Evolutionary conservation across 1,140 invertebrate genomes (phyloP).

Genomic region (Elymnias hypermnestra): DNA sequence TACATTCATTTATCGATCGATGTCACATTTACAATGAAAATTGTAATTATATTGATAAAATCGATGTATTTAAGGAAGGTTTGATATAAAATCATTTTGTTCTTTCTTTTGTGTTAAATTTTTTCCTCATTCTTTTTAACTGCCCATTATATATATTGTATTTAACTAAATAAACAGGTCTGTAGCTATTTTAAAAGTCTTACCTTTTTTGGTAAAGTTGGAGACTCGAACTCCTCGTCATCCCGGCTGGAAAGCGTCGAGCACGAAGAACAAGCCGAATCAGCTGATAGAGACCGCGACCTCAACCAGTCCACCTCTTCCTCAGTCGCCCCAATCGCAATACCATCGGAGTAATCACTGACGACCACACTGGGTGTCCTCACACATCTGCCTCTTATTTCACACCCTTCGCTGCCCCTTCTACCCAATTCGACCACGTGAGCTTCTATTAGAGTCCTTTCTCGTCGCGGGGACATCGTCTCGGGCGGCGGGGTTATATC

Average conservation of each 20-base stretch:
- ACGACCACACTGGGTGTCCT: constrained; percentile 89
- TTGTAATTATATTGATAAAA: too few species aligned
- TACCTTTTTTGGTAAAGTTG: constrained; percentile 61
- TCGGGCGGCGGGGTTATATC: constrained; percentile 54
- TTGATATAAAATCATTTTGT: too few species aligned
- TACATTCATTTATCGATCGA: too few species aligned
- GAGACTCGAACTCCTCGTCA: constrained; percentile 74
- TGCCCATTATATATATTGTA: too few species aligned
- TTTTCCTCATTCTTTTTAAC: too few species aligned
- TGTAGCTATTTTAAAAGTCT: too few species aligned
- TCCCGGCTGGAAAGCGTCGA: constrained; percentile 84
- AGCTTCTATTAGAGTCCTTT: constrained; percentile 66
- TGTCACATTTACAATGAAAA: too few species aligned
- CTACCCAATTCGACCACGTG: constrained; percentile 61
- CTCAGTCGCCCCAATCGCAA: constrained; percentile 78
- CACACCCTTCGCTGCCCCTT: constrained; percentile 61
- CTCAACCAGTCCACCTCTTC: constrained; percentile 82
- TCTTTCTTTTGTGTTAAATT: too few species aligned
- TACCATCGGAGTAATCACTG: constrained; percentile 88
- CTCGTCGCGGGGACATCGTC: constrained; percentile 50
- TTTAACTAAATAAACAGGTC: too few species aligned
- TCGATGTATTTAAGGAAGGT: too few species aligned
- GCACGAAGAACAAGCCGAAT: constrained; percentile 80
- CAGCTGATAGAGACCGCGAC: constrained; percentile 75
- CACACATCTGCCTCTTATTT: constrained; percentile 77